These are phyloP conservation scores for Neomorphus geoffroyi DNA, from an alignment of 2,797 vertebrate genomes.

Conservation along the genomic window DNA sequence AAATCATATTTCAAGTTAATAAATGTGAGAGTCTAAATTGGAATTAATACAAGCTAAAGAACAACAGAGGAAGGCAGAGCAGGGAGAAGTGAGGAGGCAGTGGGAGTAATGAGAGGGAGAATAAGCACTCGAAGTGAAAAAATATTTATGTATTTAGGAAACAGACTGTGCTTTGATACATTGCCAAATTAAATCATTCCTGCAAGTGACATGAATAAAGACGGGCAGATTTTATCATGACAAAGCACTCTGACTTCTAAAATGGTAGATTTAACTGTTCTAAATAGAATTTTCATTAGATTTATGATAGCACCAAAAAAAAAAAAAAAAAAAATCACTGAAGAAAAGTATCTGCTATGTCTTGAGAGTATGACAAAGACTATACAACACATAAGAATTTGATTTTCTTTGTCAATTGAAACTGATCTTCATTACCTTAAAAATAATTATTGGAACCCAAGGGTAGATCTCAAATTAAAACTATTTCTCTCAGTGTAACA, in stretches of 20 bases:
- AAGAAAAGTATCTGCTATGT: background rate
- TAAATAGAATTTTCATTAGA: background rate
- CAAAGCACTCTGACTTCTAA: background rate
- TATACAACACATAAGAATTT: background rate
- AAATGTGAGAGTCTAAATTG: background rate
- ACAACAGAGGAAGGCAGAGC: background rate
- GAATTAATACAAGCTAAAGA: background rate
- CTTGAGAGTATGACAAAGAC: background rate
- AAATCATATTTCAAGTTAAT: background rate
- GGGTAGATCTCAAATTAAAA: background rate
- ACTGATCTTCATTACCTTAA: background rate
- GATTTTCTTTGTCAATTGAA: background rate
- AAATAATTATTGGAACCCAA: slow-evolving; percentile 1
- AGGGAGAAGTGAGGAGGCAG: background rate
- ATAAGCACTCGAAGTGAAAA: slow-evolving; percentile 29
- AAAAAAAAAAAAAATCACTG: background rate
- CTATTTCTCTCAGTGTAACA: background rate
- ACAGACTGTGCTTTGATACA: slow-evolving; percentile 53
- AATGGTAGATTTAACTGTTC: background rate
- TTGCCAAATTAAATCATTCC: slow-evolving; percentile 32
- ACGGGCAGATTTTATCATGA: slow-evolving; percentile 11
- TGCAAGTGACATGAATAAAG: slow-evolving; percentile 9
- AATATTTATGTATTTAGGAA: slow-evolving; percentile 52
- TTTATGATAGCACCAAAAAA: background rate
- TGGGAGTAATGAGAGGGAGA: slow-evolving; percentile 5